These are phyloP conservation scores for Zaprionus africanus DNA, from an alignment of 1,140 invertebrate genomes.

Conservation along the genomic window DNA sequence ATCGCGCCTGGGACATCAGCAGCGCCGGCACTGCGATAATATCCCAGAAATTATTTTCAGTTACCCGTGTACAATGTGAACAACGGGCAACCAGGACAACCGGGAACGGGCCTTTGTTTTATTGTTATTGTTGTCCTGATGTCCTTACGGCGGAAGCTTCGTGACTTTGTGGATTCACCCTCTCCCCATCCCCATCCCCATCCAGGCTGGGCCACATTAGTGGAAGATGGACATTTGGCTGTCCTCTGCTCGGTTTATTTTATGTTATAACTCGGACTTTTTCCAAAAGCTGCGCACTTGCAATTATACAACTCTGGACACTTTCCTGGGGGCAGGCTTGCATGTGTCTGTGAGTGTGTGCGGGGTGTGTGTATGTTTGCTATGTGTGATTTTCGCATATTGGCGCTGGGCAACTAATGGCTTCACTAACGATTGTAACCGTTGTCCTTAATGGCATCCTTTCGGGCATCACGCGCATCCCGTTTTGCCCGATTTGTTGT, in stretches of 20 bases:
- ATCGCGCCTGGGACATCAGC: constrained; percentile 77
- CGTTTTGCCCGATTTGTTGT: constrained; percentile 57
- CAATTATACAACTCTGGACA: constrained; percentile 71
- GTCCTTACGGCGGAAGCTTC: constrained; percentile 42
- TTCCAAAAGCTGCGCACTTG: constrained; percentile 70
- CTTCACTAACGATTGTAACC: constrained; percentile 83
- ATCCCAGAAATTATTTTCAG: constrained; percentile 81
- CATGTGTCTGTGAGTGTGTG: constrained; percentile 23
- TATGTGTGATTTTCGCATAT: constrained; percentile 76
- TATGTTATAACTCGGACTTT: constrained; percentile 73
- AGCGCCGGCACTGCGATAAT: constrained; percentile 64
- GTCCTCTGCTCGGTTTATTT: constrained; percentile 63
- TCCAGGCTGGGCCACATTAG: constrained; percentile 59
- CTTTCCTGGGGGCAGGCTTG: constrained; percentile 32
- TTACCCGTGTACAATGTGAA: constrained; percentile 56
- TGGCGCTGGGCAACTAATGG: constrained; percentile 76
- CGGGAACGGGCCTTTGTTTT: constrained; percentile 66
- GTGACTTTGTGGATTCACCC: constrained; percentile 34
- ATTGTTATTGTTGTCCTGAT: constrained; percentile 76
- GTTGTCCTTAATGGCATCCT: constrained; percentile 80
- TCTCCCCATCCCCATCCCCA: not conserved
- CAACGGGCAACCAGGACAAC: constrained; percentile 25
- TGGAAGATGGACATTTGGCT: constrained; percentile 73
- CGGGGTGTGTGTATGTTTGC: constrained; percentile 26
- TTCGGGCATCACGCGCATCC: constrained; percentile 73